A percentile compares a stretch with the other conserved stretches of the same genome.
Evolutionary conservation across 2,113 vertebrate species (phyloP).

Genomic region (Marmota monax): DNA sequence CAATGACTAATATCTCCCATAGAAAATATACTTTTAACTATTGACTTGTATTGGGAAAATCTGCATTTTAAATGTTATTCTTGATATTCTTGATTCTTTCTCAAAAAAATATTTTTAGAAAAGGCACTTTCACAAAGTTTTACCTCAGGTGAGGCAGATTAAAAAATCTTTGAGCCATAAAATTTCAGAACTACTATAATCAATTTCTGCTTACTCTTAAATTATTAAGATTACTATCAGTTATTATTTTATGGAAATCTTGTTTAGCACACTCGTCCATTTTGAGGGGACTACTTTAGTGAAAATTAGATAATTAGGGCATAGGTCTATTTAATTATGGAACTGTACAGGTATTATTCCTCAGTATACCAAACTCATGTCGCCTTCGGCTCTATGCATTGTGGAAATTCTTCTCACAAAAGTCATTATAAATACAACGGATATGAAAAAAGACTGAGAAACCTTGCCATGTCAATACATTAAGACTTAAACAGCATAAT

Average conservation of each 20-base stretch:
- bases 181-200: neutral
- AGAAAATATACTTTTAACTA: neutral
- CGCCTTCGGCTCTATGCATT: neutral
- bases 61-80: neutral
- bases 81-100: neutral
- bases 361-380: neutral
- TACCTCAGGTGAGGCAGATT: neutral
- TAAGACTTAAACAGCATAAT: neutral
- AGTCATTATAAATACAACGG: neutral
- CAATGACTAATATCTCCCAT: neutral
- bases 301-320: slow-evolving; percentile 2
- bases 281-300: neutral
- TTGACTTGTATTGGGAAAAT: neutral
- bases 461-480: neutral
- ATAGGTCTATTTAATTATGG: neutral
- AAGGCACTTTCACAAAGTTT: neutral
- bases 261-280: neutral
- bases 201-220: neutral
- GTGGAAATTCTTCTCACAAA: neutral
- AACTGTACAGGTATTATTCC: neutral
- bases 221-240: neutral
- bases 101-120: neutral
- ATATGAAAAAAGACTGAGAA: slow-evolving; percentile 4
- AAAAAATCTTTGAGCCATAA: neutral
- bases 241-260: neutral